A percentile compares a stretch with the other conserved stretches of the same genome.
Conservation (phyloP, 1,140 invertebrate genomes). For the Ostrea edulis region DNA sequence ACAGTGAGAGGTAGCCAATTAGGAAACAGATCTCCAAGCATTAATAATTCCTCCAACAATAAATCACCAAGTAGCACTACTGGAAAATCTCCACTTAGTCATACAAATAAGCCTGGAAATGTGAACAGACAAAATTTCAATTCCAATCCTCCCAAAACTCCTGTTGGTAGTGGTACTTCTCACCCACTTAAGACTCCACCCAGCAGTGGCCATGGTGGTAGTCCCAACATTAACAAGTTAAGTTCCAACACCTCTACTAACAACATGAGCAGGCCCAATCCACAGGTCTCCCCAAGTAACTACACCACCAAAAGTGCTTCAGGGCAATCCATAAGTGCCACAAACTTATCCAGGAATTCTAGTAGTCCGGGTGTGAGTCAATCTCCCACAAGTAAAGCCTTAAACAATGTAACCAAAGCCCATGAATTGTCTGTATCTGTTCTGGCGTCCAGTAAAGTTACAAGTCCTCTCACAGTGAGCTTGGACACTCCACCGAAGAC, state of each 20-base stretch:
- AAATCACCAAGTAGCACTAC: not conserved
- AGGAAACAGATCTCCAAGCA: not conserved
- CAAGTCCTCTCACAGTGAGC: not conserved
- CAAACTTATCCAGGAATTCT: not conserved
- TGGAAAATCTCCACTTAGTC: not conserved
- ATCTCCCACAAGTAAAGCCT: not conserved
- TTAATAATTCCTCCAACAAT: not conserved
- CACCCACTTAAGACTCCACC: constrained; percentile 7
- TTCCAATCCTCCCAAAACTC: constrained; percentile 22
- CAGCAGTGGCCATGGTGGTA: not conserved
- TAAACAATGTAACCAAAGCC: not conserved
- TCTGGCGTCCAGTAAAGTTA: not conserved
- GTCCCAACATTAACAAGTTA: constrained; percentile 38
- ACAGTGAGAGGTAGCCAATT: not conserved
- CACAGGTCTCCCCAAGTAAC: not conserved
- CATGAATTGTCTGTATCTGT: not conserved
- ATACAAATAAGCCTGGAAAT: not conserved
- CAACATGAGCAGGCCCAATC: not conserved
- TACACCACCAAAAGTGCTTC: not conserved
- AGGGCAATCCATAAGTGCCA: not conserved
- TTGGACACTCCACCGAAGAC: constrained; percentile 17
- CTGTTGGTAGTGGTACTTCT: constrained; percentile 18
- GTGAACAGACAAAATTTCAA: not conserved
- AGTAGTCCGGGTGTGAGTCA: not conserved
- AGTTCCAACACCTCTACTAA: not conserved